phyloP scores from a whole-genome alignment of 2,888 invertebrate species.

The Pecten maximus region DNA sequence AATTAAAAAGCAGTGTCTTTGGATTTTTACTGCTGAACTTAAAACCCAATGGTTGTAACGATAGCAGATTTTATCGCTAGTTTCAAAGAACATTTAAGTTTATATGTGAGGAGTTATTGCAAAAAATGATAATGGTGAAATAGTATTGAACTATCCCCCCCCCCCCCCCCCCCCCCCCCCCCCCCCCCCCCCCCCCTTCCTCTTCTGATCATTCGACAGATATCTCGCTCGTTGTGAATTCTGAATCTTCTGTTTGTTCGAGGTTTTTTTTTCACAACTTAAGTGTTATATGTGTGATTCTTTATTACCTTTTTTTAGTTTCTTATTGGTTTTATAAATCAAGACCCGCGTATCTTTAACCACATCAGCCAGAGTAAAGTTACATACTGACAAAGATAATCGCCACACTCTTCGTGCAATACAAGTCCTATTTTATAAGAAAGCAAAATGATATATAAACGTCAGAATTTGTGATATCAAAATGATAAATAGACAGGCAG shows the following conservation, averaged over 20 bases:
- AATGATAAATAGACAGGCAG: neutral
- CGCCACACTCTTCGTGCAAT: too few species aligned
- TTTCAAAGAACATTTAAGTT: neutral
- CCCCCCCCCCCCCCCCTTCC: neutral
- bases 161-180: neutral
- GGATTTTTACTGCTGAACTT: constrained; percentile 12
- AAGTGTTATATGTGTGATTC: too few species aligned
- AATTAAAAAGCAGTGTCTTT: constrained; percentile 22
- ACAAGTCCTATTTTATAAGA: neutral
- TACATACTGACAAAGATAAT: too few species aligned
- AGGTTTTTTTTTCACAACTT: too few species aligned
- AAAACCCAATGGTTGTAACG: constrained; percentile 20
- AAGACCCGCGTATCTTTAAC: too few species aligned
- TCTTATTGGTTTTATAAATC: too few species aligned
- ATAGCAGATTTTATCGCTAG: neutral
- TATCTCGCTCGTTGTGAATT: too few species aligned
- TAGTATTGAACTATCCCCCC: neutral
- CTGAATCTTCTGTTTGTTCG: too few species aligned
- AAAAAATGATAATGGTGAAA: neutral
- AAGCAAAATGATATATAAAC: neutral
- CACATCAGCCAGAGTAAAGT: too few species aligned
- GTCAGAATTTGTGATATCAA: neutral
- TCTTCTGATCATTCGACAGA: neutral
- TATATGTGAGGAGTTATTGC: neutral
- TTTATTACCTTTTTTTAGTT: too few species aligned